Conservation (phyloP, 2,888 invertebrate genomes). For the Dione vanillae region DNA sequence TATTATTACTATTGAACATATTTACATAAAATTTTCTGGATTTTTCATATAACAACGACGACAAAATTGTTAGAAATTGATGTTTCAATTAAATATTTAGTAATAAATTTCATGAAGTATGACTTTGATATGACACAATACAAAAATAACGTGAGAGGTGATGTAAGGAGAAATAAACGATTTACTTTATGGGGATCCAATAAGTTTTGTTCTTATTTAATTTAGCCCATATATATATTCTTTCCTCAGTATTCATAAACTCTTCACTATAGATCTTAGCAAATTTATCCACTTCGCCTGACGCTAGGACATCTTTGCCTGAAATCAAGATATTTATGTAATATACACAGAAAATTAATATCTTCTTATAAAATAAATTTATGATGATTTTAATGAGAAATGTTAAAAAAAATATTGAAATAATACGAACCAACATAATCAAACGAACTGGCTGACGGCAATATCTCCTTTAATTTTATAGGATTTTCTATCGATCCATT, state of each 20-base stretch:
- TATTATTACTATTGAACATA: too few species aligned
- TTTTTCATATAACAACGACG: too few species aligned
- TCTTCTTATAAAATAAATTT: neutral
- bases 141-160: neutral
- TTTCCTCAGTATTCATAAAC: slow-evolving; percentile 35
- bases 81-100: too few species aligned
- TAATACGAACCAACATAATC: slow-evolving; percentile 53
- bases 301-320: slow-evolving; percentile 58
- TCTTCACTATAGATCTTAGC: slow-evolving; percentile 35
- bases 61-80: too few species aligned
- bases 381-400: neutral
- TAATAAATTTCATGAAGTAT: neutral
- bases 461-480: slow-evolving; percentile 39
- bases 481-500: slow-evolving; percentile 33
- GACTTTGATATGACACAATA: neutral
- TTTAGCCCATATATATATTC: slow-evolving; percentile 59
- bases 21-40: too few species aligned
- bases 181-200: slow-evolving; percentile 67
- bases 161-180: neutral
- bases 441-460: slow-evolving; percentile 50
- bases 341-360: neutral
- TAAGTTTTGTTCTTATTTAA: slow-evolving; percentile 46
- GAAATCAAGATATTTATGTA: neutral
- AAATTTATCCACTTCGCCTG: slow-evolving; percentile 57
- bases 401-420: neutral